Base-by-base conservation (phyloP, 2,797 vertebrate species). In the Megaceryle alcyon region DNA sequence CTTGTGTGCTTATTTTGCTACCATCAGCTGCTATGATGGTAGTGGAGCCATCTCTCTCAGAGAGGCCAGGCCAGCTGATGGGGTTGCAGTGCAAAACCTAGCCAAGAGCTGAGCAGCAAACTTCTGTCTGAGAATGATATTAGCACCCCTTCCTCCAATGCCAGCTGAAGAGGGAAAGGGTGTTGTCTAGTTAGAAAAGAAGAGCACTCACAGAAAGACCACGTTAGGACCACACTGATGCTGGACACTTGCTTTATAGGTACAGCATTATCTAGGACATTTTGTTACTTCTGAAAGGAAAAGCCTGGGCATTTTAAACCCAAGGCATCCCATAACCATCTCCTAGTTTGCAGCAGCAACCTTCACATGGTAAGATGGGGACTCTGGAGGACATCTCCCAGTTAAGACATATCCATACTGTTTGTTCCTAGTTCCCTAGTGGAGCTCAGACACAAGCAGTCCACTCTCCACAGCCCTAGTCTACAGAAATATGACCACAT, bases 391-490 rank as follows among this genome's bases (percentile, higher is more conserved):
- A 46, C 0, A 1, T 10, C 35, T 77, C 8, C 21, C 22, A 57
- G 5, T 16, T 25, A 13, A 21, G 54, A n/a, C n/a, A 33, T 11
- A 23, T 53, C 46, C 48, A 51, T 41, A 28, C 10, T 59, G 41
- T 16, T 20, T 14, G n/a, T 88, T 10, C 12, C 19, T 59, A 31
- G 31, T 25, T 48, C 41, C 17, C 29, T 2, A 8, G 33, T 6
- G 7, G 14, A 82, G 35, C 18, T 89, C 63, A 91, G 48, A 31
- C 25, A 66, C 14, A 82, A 82, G 10, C 1, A 0, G 12, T 69
- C 17, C 7, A 17, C 54, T 72, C 1, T 1, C 26, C 33, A 16
- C 0, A 4, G 44, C 7, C 7, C 23, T 0, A 0, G 17, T 35
- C 28, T 19, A 3, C 8, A 11, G 51, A 86, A 86, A 65, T 31